Evolutionary conservation across 1,140 invertebrate species (phyloP).

Genomic region (Drosophila pseudoobscura): DNA sequence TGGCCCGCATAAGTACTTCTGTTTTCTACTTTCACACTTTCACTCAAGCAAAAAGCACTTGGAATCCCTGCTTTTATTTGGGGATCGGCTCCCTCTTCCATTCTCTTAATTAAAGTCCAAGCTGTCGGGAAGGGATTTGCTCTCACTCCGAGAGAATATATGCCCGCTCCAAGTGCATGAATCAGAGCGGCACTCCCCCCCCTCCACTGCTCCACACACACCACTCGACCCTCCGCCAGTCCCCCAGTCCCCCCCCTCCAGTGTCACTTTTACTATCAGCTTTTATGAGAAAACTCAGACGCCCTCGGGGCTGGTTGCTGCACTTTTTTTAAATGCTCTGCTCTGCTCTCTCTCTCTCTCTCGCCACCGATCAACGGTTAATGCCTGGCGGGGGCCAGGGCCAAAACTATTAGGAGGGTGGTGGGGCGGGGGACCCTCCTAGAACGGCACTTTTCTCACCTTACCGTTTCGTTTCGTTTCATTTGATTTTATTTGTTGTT

Average conservation of each 20-base stretch:
- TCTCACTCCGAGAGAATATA: not conserved
- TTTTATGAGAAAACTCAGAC: constrained; percentile 60
- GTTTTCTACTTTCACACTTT: too few species aligned
- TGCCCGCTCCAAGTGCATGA: constrained; percentile 25
- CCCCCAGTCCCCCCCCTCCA: too few species aligned
- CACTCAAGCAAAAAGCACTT: too few species aligned
- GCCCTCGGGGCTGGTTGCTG: constrained; percentile 31
- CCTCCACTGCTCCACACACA: not conserved
- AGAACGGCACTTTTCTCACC: constrained; percentile 67
- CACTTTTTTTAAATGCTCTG: constrained; percentile 64
- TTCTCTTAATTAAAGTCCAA: constrained; percentile 29
- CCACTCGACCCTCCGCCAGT: constrained; percentile 1
- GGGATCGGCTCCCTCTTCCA: too few species aligned
- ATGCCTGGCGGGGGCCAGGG: constrained; percentile 43
- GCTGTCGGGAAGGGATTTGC: constrained; percentile 39
- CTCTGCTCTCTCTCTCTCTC: not conserved
- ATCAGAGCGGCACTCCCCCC: constrained; percentile 17
- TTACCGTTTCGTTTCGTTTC: constrained; percentile 41
- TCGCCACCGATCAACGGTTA: constrained; percentile 59
- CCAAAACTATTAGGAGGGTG: constrained; percentile 18
- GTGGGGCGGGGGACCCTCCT: not conserved
- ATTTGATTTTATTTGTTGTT: constrained; percentile 42
- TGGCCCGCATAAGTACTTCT: too few species aligned
- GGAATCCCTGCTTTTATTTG: too few species aligned
- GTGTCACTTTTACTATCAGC: constrained; percentile 60